Evolutionary conservation across 2,797 vertebrate genomes (phyloP).

Genomic region (Cyclopterus lumpus): DNA sequence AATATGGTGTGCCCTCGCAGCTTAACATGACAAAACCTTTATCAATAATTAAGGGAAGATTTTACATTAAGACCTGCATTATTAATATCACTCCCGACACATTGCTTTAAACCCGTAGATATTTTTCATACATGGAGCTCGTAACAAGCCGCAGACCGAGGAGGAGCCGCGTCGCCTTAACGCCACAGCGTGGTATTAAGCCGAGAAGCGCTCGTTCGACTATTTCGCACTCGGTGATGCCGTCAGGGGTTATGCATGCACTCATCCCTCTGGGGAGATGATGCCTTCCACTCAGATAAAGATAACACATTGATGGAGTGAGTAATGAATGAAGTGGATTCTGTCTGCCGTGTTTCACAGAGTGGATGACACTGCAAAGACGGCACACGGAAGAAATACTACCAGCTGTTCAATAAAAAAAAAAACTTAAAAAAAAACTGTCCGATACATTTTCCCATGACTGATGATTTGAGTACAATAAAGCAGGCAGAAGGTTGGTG

Average conservation of each 20-base stretch:
- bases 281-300: constrained; percentile 29
- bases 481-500: not conserved
- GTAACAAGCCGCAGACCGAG: constrained; percentile 15
- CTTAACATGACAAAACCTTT: constrained; percentile 17
- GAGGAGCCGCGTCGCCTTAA: constrained; percentile 20
- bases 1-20: not conserved
- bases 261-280: constrained; percentile 27
- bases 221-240: constrained; percentile 28
- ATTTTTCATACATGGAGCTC: not conserved
- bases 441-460: not conserved
- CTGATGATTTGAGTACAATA: not conserved
- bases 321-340: constrained; percentile 23
- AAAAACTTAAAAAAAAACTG: not conserved
- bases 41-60: constrained; percentile 45
- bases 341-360: constrained; percentile 34
- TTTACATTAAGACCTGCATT: constrained; percentile 46
- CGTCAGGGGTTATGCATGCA: constrained; percentile 21
- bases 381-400: not conserved
- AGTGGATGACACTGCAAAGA: not conserved
- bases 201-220: not conserved
- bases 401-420: not conserved
- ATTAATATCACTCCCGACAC: constrained; percentile 34
- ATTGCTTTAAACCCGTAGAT: not conserved
- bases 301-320: constrained; percentile 27
- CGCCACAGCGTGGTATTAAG: not conserved